Evolutionary conservation across 2,888 invertebrate species (phyloP), one percentile per base, ranked within the genome.

Genomic region (Brachyopa scutellaris): DNA sequence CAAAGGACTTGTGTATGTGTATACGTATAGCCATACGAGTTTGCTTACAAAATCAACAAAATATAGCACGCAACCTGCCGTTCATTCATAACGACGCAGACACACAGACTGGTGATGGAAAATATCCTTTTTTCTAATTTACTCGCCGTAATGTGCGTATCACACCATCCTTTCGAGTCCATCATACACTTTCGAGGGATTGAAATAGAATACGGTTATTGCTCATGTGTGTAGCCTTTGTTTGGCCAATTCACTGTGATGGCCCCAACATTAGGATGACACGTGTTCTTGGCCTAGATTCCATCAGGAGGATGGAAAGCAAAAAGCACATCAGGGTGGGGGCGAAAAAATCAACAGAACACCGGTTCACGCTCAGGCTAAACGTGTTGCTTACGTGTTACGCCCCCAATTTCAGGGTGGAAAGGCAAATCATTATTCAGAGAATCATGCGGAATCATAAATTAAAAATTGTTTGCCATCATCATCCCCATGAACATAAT

Each of bases 381-480:
- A 57, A 49, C 49, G 57, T 69, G 69, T 57, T 57, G 69, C 36
- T 69, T 59, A 57, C 57, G 69, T 57, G 69, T 69, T 69, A 47
- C 69, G 69, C 47, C 47, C 36, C 47, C 47, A 47, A 11, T 29
- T 51, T 11, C 40, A 19, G 33, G 36, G 19, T n/a, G 17, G 19
- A 4, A 38, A 4, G 57, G 47, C 57, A 29, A 47, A 69, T 57
- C 57, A 57, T 57, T 57, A 57, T 69, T 69, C 57, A 59, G 26
- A 29, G 57, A 57, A 69, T 59, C 69, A 57, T 69, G 69, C 38
- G 57, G 47, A 38, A 69, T 69, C 57, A 69, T 69, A 57, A 57
- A 69, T 69, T 69, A 69, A 69, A 69, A 69, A 69, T 47, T 69
- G 55, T 33, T 38, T 29, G 21, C 66, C 64, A 66, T 51, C 66